Base-by-base conservation (phyloP, 1,140 invertebrate species). In the Acromyrmex heyeri region DNA sequence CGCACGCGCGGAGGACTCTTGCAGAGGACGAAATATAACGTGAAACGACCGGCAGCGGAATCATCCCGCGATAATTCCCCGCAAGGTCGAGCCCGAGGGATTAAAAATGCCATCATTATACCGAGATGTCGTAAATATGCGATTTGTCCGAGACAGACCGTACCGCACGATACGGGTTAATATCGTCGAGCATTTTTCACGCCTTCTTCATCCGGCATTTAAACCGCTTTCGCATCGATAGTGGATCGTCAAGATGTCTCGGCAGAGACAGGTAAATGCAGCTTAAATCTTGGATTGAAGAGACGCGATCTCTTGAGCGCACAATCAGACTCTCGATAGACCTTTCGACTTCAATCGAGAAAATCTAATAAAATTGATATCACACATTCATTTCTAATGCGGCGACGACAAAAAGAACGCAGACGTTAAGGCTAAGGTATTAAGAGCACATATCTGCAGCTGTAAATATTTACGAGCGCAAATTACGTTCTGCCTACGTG, bases 81-180 rank as follows among this genome's bases (percentile, higher is more conserved):
- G 87, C 85, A 85, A 85, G 89, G 59, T 85, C 75, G 75, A 75
- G 83, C 77, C 21, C 83, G 77, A 86, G 86, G 92, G 92, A 94
- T 94, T 94, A 94, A 94, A 94, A 93, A 91, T 92, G 89, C 87
- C n/a, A 44, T 91, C 88, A 94, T 94, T 94, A 92, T 94, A 86
- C 81, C 67, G 70, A 86, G 50, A 89, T 90, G 93, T 93, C 94
- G 89, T 94, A 94, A 94, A 94, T 94, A 94, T 88, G 90, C 92
- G 93, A 94, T 94, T 94, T 94, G 93, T 94, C 93, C 91, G 87
- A 87, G 88, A 86, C 82, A 90, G 90, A 93, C 91, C 88, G 86
- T 89, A 87, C 85, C 59, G 81, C 82, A 57, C 57, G 61, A 76
- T 86, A 85, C 77, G 87, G 91, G 91, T 92, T 91, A 93, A 93